Base-by-base conservation (phyloP, 2,797 vertebrate genomes). In the Gadopsis marmoratus region DNA sequence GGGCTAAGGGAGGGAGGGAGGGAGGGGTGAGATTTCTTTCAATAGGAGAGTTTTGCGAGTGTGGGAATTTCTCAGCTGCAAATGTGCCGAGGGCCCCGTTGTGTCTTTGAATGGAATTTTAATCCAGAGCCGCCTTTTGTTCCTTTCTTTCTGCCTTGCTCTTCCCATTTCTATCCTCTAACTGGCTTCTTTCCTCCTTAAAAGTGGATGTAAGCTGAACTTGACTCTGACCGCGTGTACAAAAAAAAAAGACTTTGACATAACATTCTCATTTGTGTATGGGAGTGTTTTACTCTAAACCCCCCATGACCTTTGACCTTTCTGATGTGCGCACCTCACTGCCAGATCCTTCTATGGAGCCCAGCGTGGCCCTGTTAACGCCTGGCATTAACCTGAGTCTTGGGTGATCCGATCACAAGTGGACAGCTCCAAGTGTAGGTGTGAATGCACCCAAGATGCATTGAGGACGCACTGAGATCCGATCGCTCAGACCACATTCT, bases 1-100 rank as follows among this genome's bases (percentile, higher is more conserved):
- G 9, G 39, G 23, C 13, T 51, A n/a, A 47, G 37, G 62, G 81
- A 73, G 66, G 66, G 71, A 75, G 78, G 70, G 75, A 81, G 55
- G 62, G 71, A 54, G 78, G 75, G 64, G 74, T 31, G 79, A 71
- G 74, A 59, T 67, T 78, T 83, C 54, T 85, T 82, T 89, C 61
- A 78, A 71, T 55, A 45, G 59, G 59, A 65, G 83, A 35, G 64
- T 69, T 73, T 53, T 59, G 53, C 14, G 21, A 69, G 77, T 0
- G 3, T 21, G 5, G 55, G 65, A 23, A 70, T 54, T 14, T 62
- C 67, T 37, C 26, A 67, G 50, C 56, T 0, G 0, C 56, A 19
- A 61, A 65, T 17, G 47, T 51, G 61, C 58, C 2, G 29, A 58
- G 63, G 64, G 26, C 58, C 60, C 67, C 31, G 41, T 78, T 54